Evolutionary conservation across 2,888 invertebrate genomes (phyloP), one percentile per base, ranked within the genome.

Genomic region (Drosophila rellima): DNA sequence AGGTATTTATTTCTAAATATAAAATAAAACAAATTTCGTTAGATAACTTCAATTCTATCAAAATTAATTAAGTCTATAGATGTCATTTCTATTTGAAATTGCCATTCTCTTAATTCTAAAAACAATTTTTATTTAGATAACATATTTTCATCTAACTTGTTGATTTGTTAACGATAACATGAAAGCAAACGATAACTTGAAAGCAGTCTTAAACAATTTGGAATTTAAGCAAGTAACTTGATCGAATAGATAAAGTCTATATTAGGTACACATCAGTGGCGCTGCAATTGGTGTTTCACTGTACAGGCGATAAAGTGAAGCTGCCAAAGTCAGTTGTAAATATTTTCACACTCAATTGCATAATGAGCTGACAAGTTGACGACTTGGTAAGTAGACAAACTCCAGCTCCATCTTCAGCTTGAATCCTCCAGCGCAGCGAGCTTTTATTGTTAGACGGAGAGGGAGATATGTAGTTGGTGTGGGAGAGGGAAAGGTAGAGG

Each of bases 291-390:
- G 3, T 54, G 35, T 54, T 51, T 33, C 35, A 55, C 40, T 35
- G 51, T 37, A 17, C 55, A 33, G 20, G 10, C 40, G 40, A 33
- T 23, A 37, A 35, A 48, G 11, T 70, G 50, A 45, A 50, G 60
- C 55, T 56, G 52, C 51, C 47, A 33, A 63, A 48, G 47, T 54
- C 47, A 66, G 57, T 59, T 71, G 66, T 62, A 78, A 55, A 72
- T 55, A 77, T 78, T 72, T 74, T 67, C 50, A 63, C 67, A 67
- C 78, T 78, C 74, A 75, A 78, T 75, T 75, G 68, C 78, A 63
- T 75, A 75, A 78, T 78, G 65, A 78, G 74, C 74, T 78, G 63
- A 78, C 67, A 63, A 66, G 73, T 60, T 77, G 78, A 59, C 62
- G 73, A 77, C 60, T 77, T 65, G 51, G 59, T 70, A 48, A 47